Evolutionary conservation across 2,113 vertebrate species (phyloP).

Genomic region (Glaucidium brasilianum): DNA sequence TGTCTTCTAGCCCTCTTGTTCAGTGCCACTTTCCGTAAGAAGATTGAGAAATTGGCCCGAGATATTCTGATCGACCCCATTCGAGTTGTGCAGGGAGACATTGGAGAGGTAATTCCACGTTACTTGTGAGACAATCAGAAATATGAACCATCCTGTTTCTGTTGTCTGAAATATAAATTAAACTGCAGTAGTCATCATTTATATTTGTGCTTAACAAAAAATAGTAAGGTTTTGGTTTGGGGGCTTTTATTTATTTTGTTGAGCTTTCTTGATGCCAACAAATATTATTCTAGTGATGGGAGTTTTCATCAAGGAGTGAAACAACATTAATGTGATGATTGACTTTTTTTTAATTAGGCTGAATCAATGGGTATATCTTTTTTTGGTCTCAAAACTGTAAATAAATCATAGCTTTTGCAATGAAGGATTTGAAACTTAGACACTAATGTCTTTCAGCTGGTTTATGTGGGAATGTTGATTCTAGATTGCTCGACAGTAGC

Average conservation of each 20-base stretch:
- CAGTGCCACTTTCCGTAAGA: slow-evolving; percentile 97
- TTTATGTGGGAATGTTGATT: neutral
- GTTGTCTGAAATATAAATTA: neutral
- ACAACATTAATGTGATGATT: neutral
- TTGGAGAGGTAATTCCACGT: slow-evolving; percentile 87
- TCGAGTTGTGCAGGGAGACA: slow-evolving; percentile 96
- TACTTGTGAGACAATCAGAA: neutral
- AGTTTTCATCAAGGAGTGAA: neutral
- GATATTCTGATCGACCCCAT: slow-evolving; percentile 96
- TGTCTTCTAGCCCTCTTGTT: slow-evolving; percentile 88
- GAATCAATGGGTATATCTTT: neutral
- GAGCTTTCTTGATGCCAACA: neutral
- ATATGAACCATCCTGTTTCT: neutral
- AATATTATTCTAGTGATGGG: neutral
- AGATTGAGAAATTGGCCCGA: slow-evolving; percentile 94
- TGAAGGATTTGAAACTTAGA: neutral
- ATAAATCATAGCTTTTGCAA: neutral
- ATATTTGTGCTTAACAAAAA: neutral
- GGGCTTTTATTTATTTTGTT: neutral
- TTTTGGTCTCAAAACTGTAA: neutral
- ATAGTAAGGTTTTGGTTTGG: neutral
- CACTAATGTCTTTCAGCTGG: neutral
- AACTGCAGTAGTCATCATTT: neutral
- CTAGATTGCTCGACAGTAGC: neutral
- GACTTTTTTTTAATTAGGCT: neutral